Percentiles rank a stretch among this genome's conserved stretches.
phyloP scores from a whole-genome alignment of 2,888 invertebrate genomes.

The Epinotia bilunana region DNA sequence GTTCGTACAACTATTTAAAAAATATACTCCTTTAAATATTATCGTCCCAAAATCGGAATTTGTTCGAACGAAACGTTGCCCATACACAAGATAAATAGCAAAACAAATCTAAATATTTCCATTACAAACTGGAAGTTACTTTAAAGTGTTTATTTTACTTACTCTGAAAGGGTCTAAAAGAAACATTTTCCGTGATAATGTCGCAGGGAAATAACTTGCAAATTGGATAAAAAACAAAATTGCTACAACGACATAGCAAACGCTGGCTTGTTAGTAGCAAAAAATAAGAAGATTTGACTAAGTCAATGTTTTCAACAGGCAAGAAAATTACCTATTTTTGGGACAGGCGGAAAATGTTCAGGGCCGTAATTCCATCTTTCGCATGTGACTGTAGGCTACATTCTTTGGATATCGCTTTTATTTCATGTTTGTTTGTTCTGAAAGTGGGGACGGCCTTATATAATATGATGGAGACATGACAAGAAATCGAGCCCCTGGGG shows the following conservation, averaged over 20 bases:
- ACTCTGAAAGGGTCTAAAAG: constrained; percentile 33
- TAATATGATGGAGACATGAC: no score
- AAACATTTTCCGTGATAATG: constrained; percentile 41
- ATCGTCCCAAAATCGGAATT: not conserved
- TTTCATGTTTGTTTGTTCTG: no score
- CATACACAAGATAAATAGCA: not conserved
- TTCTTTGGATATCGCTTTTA: no score
- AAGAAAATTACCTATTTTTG: not conserved
- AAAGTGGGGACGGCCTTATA: no score
- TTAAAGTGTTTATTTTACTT: constrained; percentile 41
- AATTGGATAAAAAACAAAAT: constrained; percentile 43
- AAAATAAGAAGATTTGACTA: constrained; percentile 26
- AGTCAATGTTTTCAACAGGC: constrained; percentile 13
- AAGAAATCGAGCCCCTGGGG: no score
- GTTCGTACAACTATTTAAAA: no score
- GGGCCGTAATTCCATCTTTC: no score
- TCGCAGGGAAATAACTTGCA: constrained; percentile 41
- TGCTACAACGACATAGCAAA: constrained; percentile 32
- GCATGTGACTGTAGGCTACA: no score
- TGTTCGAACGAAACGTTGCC: not conserved
- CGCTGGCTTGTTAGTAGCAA: constrained; percentile 26
- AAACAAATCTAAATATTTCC: constrained; percentile 18
- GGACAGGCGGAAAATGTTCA: not conserved
- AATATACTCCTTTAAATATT: not conserved
- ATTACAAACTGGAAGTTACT: constrained; percentile 32